Conservation (phyloP, 2,113 vertebrate species). For the Chrysemys picta region DNA sequence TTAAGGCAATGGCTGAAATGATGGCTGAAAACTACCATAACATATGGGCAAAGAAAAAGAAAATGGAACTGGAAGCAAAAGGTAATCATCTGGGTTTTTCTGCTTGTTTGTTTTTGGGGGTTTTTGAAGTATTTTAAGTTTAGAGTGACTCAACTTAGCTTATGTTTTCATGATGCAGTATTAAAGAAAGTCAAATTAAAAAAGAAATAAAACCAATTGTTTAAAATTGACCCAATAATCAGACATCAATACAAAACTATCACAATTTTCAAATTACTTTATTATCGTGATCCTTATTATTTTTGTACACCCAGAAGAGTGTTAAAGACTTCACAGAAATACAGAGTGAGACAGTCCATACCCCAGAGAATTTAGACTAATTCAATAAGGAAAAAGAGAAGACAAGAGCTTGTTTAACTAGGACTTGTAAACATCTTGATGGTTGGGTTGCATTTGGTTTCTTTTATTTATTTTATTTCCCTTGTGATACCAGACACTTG, state of each 20-base stretch:
- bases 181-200: neutral
- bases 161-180: neutral
- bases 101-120: neutral
- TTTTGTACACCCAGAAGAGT: neutral
- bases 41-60: conserved; percentile 97
- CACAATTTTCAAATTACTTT: neutral
- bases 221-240: neutral
- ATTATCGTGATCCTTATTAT: neutral
- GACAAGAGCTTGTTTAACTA: neutral
- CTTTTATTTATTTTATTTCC: neutral
- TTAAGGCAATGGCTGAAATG: conserved; percentile 95
- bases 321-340: neutral
- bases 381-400: neutral
- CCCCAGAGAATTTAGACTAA: neutral
- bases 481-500: neutral
- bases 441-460: neutral
- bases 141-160: neutral
- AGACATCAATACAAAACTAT: neutral
- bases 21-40: conserved; percentile 98
- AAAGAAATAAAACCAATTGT: neutral
- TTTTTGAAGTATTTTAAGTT: neutral
- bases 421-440: neutral
- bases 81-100: conserved; percentile 74
- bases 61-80: conserved; percentile 94
- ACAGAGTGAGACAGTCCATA: neutral